Percentiles rank a stretch among this genome's conserved stretches.
Conservation (phyloP, 2,888 invertebrate species). For the Apodemia zela region DNA sequence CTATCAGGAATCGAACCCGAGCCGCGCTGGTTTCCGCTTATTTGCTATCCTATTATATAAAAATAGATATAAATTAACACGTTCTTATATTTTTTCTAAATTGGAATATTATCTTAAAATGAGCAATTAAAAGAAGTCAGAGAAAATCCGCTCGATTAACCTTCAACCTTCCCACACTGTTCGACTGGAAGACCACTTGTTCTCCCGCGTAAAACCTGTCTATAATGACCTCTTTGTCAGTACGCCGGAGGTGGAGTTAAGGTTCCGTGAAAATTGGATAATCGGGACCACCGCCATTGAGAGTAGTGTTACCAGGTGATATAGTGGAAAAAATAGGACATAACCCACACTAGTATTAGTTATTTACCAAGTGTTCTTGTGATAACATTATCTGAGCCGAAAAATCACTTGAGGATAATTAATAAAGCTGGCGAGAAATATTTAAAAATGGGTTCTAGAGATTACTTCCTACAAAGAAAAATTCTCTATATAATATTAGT, state of each 20-base stretch:
- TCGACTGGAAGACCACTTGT: constrained; percentile 21
- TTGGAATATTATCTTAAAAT: neutral
- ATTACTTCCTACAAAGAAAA: no score
- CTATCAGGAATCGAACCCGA: no score
- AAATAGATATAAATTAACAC: no score
- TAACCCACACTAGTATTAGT: neutral
- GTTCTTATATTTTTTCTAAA: neutral
- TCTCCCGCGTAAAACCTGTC: constrained; percentile 16
- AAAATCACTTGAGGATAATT: no score
- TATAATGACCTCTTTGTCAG: constrained; percentile 15
- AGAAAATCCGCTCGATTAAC: constrained; percentile 23
- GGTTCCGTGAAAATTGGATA: constrained; percentile 5
- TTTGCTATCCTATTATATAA: no score
- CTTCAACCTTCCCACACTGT: constrained; percentile 23
- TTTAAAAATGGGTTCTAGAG: no score
- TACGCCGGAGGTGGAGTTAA: neutral
- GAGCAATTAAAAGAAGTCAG: constrained; percentile 24
- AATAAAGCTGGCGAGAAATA: no score
- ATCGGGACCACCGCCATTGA: constrained; percentile 8
- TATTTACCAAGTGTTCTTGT: no score
- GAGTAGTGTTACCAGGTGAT: neutral
- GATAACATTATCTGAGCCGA: no score
- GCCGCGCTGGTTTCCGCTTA: no score
- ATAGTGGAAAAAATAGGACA: constrained; percentile 7
- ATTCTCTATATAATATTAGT: no score